Conservation (phyloP, 2,113 vertebrate genomes). For the Ceuthmochares aereus region DNA sequence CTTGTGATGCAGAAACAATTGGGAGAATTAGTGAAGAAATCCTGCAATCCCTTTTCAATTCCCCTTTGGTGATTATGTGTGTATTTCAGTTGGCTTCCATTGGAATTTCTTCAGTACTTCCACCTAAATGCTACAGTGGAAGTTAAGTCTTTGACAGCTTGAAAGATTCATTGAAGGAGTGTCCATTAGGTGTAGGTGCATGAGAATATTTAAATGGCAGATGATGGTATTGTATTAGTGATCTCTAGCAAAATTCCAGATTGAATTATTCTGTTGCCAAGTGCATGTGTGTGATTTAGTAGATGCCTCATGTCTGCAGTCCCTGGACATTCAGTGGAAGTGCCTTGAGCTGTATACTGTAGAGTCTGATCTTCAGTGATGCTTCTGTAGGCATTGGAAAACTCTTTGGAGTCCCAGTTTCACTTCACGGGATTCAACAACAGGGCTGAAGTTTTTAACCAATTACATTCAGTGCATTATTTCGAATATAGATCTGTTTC, state of each 20-base stretch:
- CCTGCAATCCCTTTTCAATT: background rate
- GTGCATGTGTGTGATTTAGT: background rate
- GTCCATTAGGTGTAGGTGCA: background rate
- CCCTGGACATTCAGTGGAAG: background rate
- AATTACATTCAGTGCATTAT: background rate
- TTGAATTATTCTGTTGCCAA: background rate
- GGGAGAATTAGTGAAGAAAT: slow-evolving; percentile 29
- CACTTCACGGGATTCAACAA: background rate
- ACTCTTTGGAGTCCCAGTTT: background rate
- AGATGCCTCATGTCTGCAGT: background rate
- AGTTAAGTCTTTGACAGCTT: background rate
- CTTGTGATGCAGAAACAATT: background rate
- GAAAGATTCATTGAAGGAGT: background rate
- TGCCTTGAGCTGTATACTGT: background rate
- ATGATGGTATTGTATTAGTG: background rate
- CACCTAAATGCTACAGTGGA: background rate
- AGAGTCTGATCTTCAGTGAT: background rate
- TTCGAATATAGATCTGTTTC: background rate
- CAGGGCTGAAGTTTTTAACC: background rate
- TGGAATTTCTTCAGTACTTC: background rate
- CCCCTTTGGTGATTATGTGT: background rate
- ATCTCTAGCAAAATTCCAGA: background rate
- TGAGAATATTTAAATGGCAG: background rate
- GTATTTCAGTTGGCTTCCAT: background rate
- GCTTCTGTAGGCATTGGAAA: background rate